These are phyloP conservation scores for Melangyna quadrimaculata DNA, from an alignment of 2,888 invertebrate species.

Conservation along the genomic window DNA sequence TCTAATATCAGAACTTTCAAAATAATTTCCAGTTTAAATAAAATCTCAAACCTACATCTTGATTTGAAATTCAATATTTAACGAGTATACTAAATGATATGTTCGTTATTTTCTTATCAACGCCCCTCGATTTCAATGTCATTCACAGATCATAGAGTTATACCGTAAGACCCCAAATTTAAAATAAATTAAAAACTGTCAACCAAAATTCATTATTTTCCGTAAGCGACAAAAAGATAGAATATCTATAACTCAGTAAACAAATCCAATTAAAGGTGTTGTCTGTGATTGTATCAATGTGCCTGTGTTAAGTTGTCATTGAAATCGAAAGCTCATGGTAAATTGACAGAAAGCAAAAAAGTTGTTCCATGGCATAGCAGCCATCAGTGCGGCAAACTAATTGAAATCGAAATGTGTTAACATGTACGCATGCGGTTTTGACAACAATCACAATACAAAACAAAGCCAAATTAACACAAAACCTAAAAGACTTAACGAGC, in stretches of 20 bases:
- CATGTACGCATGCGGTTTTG: slow-evolving; percentile 65
- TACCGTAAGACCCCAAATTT: background rate
- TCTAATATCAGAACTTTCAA: too few species aligned
- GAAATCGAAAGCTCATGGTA: slow-evolving; percentile 46
- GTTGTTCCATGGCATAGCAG: background rate
- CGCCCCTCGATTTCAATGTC: slow-evolving; percentile 14
- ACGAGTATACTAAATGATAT: background rate
- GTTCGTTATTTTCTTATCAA: background rate
- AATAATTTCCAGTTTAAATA: too few species aligned
- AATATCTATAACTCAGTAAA: background rate
- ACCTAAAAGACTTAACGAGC: background rate
- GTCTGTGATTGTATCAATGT: background rate
- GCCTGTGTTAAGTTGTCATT: slow-evolving; percentile 31
- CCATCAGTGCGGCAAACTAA: slow-evolving; percentile 7
- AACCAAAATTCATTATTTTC: slow-evolving; percentile 22
- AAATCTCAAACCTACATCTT: background rate
- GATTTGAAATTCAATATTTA: background rate
- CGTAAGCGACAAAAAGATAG: slow-evolving; percentile 14
- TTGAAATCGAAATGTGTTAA: slow-evolving; percentile 66
- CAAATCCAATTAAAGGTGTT: slow-evolving; percentile 39
- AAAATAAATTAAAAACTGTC: slow-evolving; percentile 49
- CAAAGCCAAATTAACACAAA: slow-evolving; percentile 20
- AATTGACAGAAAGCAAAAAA: background rate
- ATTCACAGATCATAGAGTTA: background rate
- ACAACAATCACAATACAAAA: slow-evolving; percentile 33